Conservation (phyloP, 1,140 invertebrate genomes). For the Drosophila guanche region DNA sequence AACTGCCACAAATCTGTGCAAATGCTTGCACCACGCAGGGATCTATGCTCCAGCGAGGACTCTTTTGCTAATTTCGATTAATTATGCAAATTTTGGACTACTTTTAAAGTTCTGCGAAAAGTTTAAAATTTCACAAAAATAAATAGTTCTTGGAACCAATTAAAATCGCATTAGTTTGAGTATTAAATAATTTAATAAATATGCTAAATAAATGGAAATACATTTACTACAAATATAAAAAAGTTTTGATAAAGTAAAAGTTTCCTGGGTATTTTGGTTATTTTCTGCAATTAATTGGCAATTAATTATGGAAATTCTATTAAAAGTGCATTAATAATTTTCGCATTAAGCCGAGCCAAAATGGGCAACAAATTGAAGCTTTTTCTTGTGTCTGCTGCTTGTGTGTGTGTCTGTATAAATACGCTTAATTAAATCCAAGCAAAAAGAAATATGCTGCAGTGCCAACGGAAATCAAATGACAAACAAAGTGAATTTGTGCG, state of each 20-base stretch:
- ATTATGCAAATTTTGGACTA: too few species aligned
- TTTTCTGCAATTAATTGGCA: background rate
- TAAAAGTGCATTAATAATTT: constrained; percentile 32
- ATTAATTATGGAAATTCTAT: constrained; percentile 29
- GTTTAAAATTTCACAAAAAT: too few species aligned
- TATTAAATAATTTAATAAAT: too few species aligned
- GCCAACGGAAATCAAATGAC: constrained; percentile 33
- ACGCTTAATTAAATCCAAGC: constrained; percentile 41
- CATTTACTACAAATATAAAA: too few species aligned
- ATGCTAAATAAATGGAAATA: too few species aligned
- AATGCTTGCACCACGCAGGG: constrained; percentile 10
- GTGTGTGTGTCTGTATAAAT: constrained; percentile 9
- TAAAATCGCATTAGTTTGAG: too few species aligned
- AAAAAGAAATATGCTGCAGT: constrained; percentile 12
- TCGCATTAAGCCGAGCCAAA: constrained; percentile 11
- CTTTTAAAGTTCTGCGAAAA: too few species aligned
- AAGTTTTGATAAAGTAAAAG: too few species aligned
- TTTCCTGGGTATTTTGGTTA: too few species aligned
- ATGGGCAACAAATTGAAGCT: constrained; percentile 21
- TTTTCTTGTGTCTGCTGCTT: constrained; percentile 6
- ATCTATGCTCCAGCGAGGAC: background rate
- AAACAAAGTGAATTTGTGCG: constrained; percentile 28
- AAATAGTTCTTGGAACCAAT: too few species aligned
- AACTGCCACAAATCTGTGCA: constrained; percentile 24
- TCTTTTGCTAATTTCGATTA: too few species aligned